Evolutionary conservation across 1,140 invertebrate genomes (phyloP).

Genomic region (Lethocerus indicus): DNA sequence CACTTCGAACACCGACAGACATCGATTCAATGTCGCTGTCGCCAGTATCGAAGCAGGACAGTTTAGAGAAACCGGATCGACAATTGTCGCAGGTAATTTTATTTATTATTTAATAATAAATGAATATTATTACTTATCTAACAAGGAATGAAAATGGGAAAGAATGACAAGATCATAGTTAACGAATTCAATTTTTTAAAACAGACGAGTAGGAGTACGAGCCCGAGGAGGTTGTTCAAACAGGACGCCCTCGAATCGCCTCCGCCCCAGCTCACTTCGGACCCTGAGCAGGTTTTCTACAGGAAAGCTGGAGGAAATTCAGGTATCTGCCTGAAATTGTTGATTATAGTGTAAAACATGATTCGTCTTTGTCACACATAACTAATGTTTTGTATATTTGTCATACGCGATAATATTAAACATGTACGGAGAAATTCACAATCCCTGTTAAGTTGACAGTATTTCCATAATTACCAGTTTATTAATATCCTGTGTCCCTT

Average conservation of each 20-base stretch:
- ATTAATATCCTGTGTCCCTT: no score
- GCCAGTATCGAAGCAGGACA: conserved; percentile 18
- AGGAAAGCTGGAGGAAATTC: conserved; percentile 8
- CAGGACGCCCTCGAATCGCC: conserved; percentile 48
- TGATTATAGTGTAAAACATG: no score
- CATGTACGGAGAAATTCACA: no score
- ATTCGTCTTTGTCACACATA: no score
- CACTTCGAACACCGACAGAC: conserved; percentile 16
- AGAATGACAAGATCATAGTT: neutral
- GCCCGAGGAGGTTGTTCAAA: conserved; percentile 43
- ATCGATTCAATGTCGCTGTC: conserved; percentile 17
- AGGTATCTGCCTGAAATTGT: no score
- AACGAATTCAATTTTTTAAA: neutral
- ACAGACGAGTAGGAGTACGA: conserved; percentile 27
- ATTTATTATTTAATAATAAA: neutral
- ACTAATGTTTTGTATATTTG: no score
- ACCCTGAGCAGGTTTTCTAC: conserved; percentile 15
- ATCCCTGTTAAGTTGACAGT: no score
- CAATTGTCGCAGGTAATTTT: conserved; percentile 6
- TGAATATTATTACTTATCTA: neutral
- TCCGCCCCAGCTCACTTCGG: conserved; percentile 20
- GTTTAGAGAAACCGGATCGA: conserved; percentile 17
- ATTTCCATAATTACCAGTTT: no score
- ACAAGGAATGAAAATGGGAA: neutral
- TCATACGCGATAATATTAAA: no score